Base-by-base conservation (phyloP, 2,888 invertebrate species). In the Eristalis arbustorum region DNA sequence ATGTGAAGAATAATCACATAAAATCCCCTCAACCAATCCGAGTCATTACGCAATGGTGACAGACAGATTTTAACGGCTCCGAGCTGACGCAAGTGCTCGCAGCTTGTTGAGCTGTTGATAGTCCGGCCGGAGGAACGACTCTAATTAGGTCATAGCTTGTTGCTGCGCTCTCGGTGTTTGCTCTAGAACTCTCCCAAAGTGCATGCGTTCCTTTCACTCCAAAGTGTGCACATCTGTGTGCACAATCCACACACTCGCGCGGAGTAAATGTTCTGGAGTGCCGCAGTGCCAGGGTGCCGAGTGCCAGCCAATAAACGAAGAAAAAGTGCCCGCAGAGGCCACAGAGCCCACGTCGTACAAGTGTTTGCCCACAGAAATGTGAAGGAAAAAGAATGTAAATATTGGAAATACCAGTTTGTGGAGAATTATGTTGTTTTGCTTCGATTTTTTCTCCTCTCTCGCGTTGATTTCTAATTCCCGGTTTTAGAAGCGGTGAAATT, bases 391-490 rank as follows among this genome's bases (percentile, higher is more conserved):
- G 13, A 61, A 59, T 59, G 67, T 72, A 72, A 79, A 72, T 79
- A 73, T 73, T 62, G 49, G 34, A 56, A 66, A 73, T 73, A 73
- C 79, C 72, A 67, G 79, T 78, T 78, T 78, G 37, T 14, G 69
- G 62, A 42, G 62, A 62, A 56, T 68, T 31, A 25, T 49, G 49
- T 13, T 61, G 49, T 61, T 61, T 40, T 37, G 13, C 34, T 67
- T 23, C 10, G 31, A 31, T 31, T 72, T 28, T 67, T 67, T 8
- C 49, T 71, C 40, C 28, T 18, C 62, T 40, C 22, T 73, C 22
- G 62, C 61, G 31, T 72, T 77, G 77, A 83, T 83, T 83, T 73
- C 83, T 83, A 83, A 73, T 77, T 83, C 83, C 83, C 68, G 83
- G 77, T 68, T 77, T 77, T 63, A 42, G 83, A 83, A 63, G 83